phyloP scores from a whole-genome alignment of 2,113 vertebrate species.

The Perca flavescens region DNA sequence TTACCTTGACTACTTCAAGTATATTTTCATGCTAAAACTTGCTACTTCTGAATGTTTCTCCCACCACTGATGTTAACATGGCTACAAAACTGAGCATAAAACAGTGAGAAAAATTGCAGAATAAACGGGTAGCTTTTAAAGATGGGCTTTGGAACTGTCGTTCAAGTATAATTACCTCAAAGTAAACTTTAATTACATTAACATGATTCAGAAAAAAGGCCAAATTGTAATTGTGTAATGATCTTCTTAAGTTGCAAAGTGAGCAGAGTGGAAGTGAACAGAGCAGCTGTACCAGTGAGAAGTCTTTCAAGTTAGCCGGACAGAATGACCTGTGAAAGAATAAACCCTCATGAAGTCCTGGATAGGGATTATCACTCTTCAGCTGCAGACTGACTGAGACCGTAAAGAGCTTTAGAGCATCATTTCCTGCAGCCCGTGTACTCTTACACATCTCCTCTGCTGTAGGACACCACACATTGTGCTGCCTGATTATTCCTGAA shows the following conservation, averaged over 20 bases:
- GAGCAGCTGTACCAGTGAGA: conserved; percentile 27
- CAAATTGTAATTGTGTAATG: neutral
- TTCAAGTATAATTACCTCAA: neutral
- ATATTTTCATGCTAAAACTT: no score
- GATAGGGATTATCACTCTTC: conserved; percentile 61
- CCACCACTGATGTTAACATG: neutral
- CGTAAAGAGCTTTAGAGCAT: conserved; percentile 59
- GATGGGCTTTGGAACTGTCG: neutral
- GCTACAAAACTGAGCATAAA: neutral
- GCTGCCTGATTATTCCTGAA: conserved; percentile 64
- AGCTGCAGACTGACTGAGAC: conserved; percentile 58
- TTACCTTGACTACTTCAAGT: no score
- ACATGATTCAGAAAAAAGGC: neutral
- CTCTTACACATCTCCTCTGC: conserved; percentile 48
- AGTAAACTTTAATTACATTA: neutral
- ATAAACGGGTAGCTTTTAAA: neutral
- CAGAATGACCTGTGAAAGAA: conserved; percentile 58
- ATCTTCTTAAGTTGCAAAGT: conserved; percentile 27
- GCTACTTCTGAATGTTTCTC: no score
- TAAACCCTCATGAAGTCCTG: conserved; percentile 57
- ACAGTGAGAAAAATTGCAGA: neutral
- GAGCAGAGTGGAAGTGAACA: conserved; percentile 17
- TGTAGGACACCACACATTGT: conserved; percentile 47
- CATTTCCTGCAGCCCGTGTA: conserved; percentile 53
- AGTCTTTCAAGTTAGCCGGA: conserved; percentile 52